Evolutionary conservation across 2,888 invertebrate species (phyloP).

Genomic region (Acleris sparsana): DNA sequence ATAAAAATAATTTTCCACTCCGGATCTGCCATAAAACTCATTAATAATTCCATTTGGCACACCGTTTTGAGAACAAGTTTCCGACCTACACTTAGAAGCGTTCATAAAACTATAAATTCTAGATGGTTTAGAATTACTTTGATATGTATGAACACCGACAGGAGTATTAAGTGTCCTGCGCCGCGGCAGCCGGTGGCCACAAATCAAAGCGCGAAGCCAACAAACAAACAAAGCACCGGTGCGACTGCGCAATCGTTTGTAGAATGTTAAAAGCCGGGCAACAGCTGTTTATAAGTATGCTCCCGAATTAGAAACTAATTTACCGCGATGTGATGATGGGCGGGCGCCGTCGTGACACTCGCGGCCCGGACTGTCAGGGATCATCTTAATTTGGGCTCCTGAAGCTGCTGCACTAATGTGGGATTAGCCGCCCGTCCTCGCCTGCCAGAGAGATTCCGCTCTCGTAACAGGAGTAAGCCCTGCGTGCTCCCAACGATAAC

Average conservation of each 20-base stretch:
- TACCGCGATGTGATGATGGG: conserved; percentile 31
- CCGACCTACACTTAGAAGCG: conserved; percentile 8
- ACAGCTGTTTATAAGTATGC: conserved; percentile 37
- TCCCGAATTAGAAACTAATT: conserved; percentile 39
- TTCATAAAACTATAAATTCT: neutral
- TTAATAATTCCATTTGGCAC: conserved; percentile 20
- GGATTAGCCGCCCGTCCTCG: conserved; percentile 32
- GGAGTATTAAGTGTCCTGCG: conserved; percentile 26
- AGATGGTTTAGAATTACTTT: neutral
- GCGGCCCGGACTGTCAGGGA: neutral
- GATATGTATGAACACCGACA: neutral
- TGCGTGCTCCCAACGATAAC: conserved; percentile 24
- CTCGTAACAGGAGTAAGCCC: neutral
- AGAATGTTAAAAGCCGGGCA: conserved; percentile 35
- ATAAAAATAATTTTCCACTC: conserved; percentile 29
- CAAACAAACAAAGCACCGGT: conserved; percentile 25
- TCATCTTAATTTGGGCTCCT: neutral
- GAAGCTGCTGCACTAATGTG: conserved; percentile 8
- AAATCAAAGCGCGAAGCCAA: conserved; percentile 18
- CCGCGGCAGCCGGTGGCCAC: conserved; percentile 16
- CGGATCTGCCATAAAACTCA: conserved; percentile 17
- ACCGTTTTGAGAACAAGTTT: conserved; percentile 8
- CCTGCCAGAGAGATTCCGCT: conserved; percentile 12
- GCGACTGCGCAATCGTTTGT: conserved; percentile 33
- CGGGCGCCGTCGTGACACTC: conserved; percentile 18